A percentile compares a stretch with the other conserved stretches of the same genome.
These are phyloP conservation scores for Drosophila suboccidentalis DNA, from an alignment of 2,888 invertebrate species.

Conservation along the genomic window DNA sequence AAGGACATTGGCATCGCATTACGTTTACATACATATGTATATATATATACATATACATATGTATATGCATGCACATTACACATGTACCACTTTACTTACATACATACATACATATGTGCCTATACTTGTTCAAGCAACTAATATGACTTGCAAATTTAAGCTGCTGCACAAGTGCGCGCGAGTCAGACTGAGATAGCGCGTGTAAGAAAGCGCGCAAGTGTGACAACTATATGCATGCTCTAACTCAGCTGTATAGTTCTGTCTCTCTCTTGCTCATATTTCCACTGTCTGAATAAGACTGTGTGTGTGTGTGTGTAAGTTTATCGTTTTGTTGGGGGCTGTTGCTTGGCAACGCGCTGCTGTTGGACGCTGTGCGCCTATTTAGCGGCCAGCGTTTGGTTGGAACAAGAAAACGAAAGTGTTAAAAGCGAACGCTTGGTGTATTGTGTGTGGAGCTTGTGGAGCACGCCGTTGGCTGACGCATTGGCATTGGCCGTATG, in stretches of 20 bases:
- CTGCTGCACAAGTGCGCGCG: slow-evolving; percentile 6
- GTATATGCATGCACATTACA: slow-evolving; percentile 10
- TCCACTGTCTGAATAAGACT: not conserved
- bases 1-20: slow-evolving; percentile 85
- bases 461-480: slow-evolving; percentile 40
- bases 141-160: slow-evolving; percentile 1
- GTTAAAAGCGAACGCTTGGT: slow-evolving; percentile 62
- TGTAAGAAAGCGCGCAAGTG: slow-evolving; percentile 19
- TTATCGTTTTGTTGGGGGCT: slow-evolving; percentile 13
- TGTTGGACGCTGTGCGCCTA: slow-evolving; percentile 81
- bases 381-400: slow-evolving; percentile 85
- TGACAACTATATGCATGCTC: slow-evolving; percentile 15
- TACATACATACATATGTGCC: not conserved
- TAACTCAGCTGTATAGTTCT: not conserved
- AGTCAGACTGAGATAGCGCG: slow-evolving; percentile 15
- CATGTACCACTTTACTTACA: not conserved
- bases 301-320: slow-evolving; percentile 5
- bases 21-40: slow-evolving; percentile 29
- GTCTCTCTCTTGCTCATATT: slow-evolving; percentile 2
- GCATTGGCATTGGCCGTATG: slow-evolving; percentile 61
- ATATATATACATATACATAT: not conserved
- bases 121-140: slow-evolving; percentile 20
- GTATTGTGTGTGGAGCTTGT: slow-evolving; percentile 35
- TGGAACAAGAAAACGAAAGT: slow-evolving; percentile 86
- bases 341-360: slow-evolving; percentile 54